Base-by-base conservation (phyloP, 2,888 invertebrate species). In the Neuroscelio doddi region DNA sequence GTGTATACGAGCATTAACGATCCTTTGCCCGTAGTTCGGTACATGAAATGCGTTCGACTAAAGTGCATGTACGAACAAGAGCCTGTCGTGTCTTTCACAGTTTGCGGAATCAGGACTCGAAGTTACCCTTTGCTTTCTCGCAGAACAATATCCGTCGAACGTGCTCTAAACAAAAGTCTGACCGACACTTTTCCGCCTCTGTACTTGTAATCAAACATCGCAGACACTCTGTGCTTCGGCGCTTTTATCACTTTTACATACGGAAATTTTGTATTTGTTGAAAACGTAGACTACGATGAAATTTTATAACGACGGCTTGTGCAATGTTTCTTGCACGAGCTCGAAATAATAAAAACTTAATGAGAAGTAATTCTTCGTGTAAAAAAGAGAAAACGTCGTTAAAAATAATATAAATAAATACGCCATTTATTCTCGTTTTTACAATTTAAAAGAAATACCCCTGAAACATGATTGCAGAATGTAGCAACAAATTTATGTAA, bases 221-320 rank as follows among this genome's bases (percentile, higher is more conserved):
- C 38, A 26, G 51, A 45, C n/a, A n/a, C n/a, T n/a, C n/a, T 49
- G 52, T 49, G 50, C 45, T 32, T 34, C 50, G 41, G 34, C 52
- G 46, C 61, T 65, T 56, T 61, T 61, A 55, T 61, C 61, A 59
- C 51, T 34, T 55, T 45, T 51, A 65, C 70, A 67, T 69, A 68
- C 66, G 69, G 64, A 73, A 62, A 72, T 69, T 64, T 57, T 65
- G 64, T 64, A 70, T 71, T 68, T 70, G 64, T 51, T 44, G 51
- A 45, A 59, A 64, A 71, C 66, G 68, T 68, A 62, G 62, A 57
- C 65, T 52, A 41, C 53, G 50, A 17, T 50, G 41, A 38, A 55
- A 49, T 53, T 58, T 53, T 53, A 50, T 53, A 49, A 53, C 49
- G 47, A 52, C 56, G 30, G 24, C 21, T 46, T 14, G 27, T 44